A percentile compares a stretch with the other conserved stretches of the same genome.
phyloP scores from a whole-genome alignment of 2,113 vertebrate genomes.

The Morone chrysops region DNA sequence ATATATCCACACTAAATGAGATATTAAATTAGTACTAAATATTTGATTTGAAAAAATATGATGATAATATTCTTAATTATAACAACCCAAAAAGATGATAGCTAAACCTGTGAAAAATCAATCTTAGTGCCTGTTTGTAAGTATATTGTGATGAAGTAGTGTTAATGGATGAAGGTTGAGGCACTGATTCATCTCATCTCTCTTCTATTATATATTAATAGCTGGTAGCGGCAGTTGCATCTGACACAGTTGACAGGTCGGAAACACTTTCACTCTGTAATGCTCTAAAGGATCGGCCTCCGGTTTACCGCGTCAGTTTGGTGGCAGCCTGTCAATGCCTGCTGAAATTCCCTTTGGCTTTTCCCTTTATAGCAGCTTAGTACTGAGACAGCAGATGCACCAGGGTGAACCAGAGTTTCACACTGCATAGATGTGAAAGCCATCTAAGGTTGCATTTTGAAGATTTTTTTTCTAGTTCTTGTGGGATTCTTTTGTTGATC shows the following conservation, averaged over 20 bases:
- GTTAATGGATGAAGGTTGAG: conserved; percentile 30
- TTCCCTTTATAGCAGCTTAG: conserved; percentile 55
- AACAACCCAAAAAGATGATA: not conserved
- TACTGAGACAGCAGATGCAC: conserved; percentile 31
- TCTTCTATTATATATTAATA: conserved; percentile 31
- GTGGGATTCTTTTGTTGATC: not conserved
- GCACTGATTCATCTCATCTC: conserved; percentile 32
- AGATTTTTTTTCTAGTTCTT: not conserved
- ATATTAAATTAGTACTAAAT: too few relatives aligned
- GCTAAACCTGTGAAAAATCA: not conserved
- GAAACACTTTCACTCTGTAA: conserved; percentile 33
- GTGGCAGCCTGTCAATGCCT: conserved; percentile 50
- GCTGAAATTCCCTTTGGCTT: conserved; percentile 52
- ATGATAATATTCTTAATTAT: not conserved
- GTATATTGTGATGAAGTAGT: not conserved
- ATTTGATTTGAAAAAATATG: not conserved
- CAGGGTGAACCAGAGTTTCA: not conserved
- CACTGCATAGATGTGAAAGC: not conserved
- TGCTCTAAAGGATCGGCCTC: conserved; percentile 41
- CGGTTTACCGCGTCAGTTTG: conserved; percentile 28
- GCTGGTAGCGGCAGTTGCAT: conserved; percentile 28
- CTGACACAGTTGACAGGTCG: conserved; percentile 21
- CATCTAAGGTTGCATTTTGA: not conserved
- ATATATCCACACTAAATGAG: too few relatives aligned
- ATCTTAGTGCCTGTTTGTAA: not conserved